Base-by-base conservation (phyloP, 2,113 vertebrate species). In the Hippoglossus stenolepis region DNA sequence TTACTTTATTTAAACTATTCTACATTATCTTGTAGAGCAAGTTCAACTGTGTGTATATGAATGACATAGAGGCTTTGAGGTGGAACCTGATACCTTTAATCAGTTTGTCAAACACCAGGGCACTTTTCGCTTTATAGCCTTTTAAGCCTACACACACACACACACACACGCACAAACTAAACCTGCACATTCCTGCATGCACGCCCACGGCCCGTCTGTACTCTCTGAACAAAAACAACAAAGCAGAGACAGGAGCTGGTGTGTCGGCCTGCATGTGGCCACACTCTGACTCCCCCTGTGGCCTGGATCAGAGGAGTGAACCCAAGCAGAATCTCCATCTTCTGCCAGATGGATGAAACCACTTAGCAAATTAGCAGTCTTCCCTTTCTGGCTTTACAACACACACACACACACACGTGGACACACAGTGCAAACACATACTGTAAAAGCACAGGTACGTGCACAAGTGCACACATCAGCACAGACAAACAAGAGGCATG, bases 281-380 rank as follows among this genome's bases (percentile, higher is more conserved):
- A 17, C 24, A 73, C 70, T 79, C 35, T 13, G 57, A 75, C 87
- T 77, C 82, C 78, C 86, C 82, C 62, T 63, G 78, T 70, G 87
- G 82, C 60, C 73, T 24, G 57, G 79, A 87, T 79, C 78, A 80
- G 72, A 82, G 80, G 43, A 75, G 78, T 85, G 66, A 88, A 87
- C 74, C 79, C 51, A 78, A 80, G 84, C 85, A 90, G 84, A 87
- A 91, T 86, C 79, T 70, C 77, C 75, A 56, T 66, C 74, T 78
- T 74, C 74, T 75, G 68, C 77, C 86, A 83, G 79, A 75, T 70
- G 73, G 81, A 83, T 82, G 72, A 87, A 83, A 80, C 81, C 91
- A 89, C 85, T 91, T 87, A 93, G 75, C 79, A 90, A 89, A 91
- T 90, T 87, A 87, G 70, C 79, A 80, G 74, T 57, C 53, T 53